Evolutionary conservation across 2,113 vertebrate genomes (phyloP).

Genomic region (Acrocephalus kingi): DNA sequence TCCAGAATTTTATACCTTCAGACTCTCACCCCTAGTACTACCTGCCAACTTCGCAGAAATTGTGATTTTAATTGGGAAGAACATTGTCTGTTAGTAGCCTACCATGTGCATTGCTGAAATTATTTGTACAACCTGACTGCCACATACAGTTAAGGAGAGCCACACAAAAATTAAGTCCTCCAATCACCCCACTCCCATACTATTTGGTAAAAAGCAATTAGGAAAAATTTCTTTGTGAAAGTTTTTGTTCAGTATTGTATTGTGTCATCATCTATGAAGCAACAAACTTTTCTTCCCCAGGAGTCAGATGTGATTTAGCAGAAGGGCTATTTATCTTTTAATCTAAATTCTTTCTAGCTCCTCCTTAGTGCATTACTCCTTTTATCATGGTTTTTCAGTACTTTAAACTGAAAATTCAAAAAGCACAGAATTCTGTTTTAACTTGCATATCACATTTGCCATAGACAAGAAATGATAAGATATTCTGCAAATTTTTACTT

Average conservation of each 20-base stretch:
- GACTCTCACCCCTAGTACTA: neutral
- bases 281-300: constrained; percentile 43
- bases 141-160: neutral
- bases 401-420: constrained; percentile 53
- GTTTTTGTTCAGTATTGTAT: constrained; percentile 9
- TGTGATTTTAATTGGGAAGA: constrained; percentile 19
- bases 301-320: constrained; percentile 41
- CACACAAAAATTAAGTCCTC: constrained; percentile 7
- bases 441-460: constrained; percentile 4
- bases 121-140: neutral
- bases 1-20: neutral
- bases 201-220: constrained; percentile 26
- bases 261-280: constrained; percentile 19
- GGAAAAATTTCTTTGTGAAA: constrained; percentile 25
- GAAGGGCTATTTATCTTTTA: constrained; percentile 52
- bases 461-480: constrained; percentile 40
- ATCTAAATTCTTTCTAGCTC: constrained; percentile 56
- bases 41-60: neutral
- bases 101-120: neutral
- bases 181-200: neutral
- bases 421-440: constrained; percentile 43
- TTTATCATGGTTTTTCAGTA: constrained; percentile 51
- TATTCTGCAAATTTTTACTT: constrained; percentile 26
- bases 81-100: neutral
- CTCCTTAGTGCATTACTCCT: constrained; percentile 50